Conservation (phyloP, 2,888 invertebrate species). For the Nymphalis polychloros region DNA sequence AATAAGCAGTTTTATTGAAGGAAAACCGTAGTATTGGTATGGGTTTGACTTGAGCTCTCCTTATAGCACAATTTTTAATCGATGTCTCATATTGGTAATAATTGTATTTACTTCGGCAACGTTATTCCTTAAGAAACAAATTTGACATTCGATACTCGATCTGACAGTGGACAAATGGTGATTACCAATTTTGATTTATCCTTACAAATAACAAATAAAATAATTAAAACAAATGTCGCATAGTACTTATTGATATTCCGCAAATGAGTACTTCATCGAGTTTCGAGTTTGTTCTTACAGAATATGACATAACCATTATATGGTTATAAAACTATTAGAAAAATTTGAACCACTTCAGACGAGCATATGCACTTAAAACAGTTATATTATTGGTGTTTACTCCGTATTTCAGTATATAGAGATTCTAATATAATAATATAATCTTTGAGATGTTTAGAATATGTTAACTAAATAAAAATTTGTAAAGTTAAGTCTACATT, state of each 20-base stretch:
- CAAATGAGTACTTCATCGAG: no score
- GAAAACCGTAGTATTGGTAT: not conserved
- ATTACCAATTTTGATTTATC: no score
- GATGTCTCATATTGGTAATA: not conserved
- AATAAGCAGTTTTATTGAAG: no score
- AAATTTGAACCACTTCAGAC: not conserved
- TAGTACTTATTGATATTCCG: no score
- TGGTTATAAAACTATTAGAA: not conserved
- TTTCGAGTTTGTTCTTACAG: no score
- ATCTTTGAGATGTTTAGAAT: not conserved
- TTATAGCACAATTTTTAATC: conserved; percentile 15
- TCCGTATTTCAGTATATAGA: conserved; percentile 1
- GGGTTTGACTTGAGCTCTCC: conserved; percentile 24
- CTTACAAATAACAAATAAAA: no score
- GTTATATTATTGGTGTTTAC: not conserved
- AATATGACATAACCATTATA: not conserved
- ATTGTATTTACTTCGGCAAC: no score
- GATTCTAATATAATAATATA: not conserved
- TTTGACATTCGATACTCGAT: no score
- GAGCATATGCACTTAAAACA: not conserved
- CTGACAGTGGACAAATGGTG: no score
- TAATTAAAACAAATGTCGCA: no score
- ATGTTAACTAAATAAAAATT: not conserved
- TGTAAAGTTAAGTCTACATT: not conserved
- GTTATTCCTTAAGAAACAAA: no score